Conservation (phyloP, 2,797 vertebrate genomes). For the Pseudocheirus occidentalis region DNA sequence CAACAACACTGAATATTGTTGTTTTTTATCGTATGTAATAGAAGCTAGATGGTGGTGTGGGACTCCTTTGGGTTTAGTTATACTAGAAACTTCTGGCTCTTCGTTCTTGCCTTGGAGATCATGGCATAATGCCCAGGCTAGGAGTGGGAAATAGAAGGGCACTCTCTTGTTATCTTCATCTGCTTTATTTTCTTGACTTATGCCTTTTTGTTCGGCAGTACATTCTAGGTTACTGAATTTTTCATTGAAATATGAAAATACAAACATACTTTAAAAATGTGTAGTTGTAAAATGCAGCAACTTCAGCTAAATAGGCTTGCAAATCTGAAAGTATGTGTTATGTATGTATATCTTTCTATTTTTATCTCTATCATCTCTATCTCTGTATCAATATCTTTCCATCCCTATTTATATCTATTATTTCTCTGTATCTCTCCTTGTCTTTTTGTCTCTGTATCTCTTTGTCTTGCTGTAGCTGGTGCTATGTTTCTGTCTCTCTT, state of each 20-base stretch:
- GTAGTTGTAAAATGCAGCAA: background rate
- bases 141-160: background rate
- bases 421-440: background rate
- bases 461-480: background rate
- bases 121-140: background rate
- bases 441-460: background rate
- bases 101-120: background rate
- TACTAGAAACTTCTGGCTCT: background rate
- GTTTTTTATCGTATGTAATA: background rate
- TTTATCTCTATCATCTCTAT: background rate
- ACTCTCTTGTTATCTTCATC: background rate
- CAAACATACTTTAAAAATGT: background rate
- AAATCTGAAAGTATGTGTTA: background rate
- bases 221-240: background rate
- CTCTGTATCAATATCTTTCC: background rate
- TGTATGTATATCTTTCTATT: background rate
- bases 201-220: background rate
- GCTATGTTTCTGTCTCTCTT: background rate
- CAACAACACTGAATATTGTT: background rate
- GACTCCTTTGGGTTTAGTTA: background rate
- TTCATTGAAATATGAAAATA: background rate
- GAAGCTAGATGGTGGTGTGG: background rate
- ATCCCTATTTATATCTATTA: background rate
- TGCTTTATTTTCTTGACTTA: background rate
- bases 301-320: background rate